Evolutionary conservation across 2,113 vertebrate species (phyloP).

Genomic region (Sinocyclocheilus rhinocerous): DNA sequence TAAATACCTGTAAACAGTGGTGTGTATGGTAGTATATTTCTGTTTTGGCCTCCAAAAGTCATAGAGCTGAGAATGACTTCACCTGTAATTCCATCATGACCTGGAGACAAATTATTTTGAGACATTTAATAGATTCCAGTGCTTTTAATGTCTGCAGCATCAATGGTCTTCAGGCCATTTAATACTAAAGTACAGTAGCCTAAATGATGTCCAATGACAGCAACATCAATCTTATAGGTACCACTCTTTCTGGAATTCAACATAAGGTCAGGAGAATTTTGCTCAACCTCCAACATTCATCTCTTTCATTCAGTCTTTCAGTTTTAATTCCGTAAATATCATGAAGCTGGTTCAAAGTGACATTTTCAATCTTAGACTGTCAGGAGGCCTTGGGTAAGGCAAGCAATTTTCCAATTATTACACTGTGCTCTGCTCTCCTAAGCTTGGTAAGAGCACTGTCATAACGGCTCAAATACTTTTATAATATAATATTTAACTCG

Average conservation of each 20-base stretch:
- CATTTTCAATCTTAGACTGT: not conserved
- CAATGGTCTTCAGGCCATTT: not conserved
- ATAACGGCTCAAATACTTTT: too few relatives aligned
- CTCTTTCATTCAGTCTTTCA: not conserved
- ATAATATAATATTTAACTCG: not conserved
- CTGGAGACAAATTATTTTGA: not conserved
- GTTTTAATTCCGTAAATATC: not conserved
- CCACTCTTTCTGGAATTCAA: not conserved
- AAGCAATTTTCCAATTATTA: too few relatives aligned
- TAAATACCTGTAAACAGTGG: too few relatives aligned
- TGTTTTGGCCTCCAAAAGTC: too few relatives aligned
- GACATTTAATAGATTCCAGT: not conserved
- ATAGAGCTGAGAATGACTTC: not conserved
- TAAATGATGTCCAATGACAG: not conserved
- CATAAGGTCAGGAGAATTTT: not conserved
- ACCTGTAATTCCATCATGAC: not conserved
- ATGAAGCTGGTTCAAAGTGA: not conserved
- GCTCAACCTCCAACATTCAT: not conserved
- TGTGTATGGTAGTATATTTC: not conserved
- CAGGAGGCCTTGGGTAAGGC: too few relatives aligned
- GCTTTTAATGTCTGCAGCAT: too few relatives aligned
- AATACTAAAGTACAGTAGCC: not conserved
- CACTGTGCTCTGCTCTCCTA: too few relatives aligned
- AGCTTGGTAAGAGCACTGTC: too few relatives aligned
- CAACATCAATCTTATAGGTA: not conserved